Evolutionary conservation across 1,140 invertebrate species (phyloP).

Genomic region (Thalassaphorura encarpata): DNA sequence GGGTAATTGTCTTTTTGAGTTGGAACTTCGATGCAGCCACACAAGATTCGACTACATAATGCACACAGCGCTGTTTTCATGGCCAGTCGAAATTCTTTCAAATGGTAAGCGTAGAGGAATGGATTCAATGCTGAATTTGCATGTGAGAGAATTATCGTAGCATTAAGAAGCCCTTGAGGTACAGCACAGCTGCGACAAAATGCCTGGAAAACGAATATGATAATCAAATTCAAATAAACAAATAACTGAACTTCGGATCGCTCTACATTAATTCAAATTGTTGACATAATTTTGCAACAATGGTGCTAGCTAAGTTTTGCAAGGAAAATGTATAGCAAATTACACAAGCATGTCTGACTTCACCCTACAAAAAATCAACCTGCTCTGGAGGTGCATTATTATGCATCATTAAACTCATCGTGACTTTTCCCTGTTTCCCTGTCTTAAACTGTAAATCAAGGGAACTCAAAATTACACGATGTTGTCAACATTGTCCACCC

Average conservation of each 20-base stretch:
- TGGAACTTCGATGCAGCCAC: slow-evolving; percentile 19
- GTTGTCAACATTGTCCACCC: too few species aligned
- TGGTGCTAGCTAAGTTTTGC: neutral
- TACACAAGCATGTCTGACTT: neutral
- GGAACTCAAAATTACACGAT: too few species aligned
- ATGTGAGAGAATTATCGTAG: slow-evolving; percentile 78
- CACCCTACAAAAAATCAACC: neutral
- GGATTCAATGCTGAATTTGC: slow-evolving; percentile 81
- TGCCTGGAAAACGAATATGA: slow-evolving; percentile 39
- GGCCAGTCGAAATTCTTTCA: slow-evolving; percentile 58
- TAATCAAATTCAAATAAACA: slow-evolving; percentile 1
- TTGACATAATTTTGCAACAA: too few species aligned
- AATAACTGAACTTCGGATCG: too few species aligned
- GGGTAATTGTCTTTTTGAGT: slow-evolving; percentile 19
- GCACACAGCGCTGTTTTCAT: slow-evolving; percentile 28
- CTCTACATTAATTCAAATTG: too few species aligned
- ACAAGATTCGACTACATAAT: slow-evolving; percentile 19
- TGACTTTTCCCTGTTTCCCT: too few species aligned
- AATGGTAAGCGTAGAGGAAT: slow-evolving; percentile 76
- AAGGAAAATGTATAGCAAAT: neutral
- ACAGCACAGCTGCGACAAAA: slow-evolving; percentile 60
- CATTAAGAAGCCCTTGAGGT: slow-evolving; percentile 56
- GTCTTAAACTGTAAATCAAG: too few species aligned
- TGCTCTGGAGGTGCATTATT: neutral
- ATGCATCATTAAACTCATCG: too few species aligned